These are phyloP conservation scores for Cynaeus angustus DNA, from an alignment of 2,888 invertebrate genomes.

Conservation along the genomic window DNA sequence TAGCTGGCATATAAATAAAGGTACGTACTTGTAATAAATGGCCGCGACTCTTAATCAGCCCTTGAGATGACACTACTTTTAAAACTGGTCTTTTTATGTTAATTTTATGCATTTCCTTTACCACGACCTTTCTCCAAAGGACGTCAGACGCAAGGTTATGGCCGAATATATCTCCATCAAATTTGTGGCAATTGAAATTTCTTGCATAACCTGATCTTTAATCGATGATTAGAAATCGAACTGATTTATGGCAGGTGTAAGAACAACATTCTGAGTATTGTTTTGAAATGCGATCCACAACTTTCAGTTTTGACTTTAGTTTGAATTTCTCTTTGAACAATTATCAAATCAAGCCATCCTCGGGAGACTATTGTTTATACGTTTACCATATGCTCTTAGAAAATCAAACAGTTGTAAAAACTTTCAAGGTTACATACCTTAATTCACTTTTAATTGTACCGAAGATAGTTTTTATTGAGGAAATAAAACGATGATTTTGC, in stretches of 20 bases:
- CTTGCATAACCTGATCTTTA: slow-evolving; percentile 5
- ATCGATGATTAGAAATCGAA: slow-evolving; percentile 10
- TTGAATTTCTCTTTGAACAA: slow-evolving; percentile 21
- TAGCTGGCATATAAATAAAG: slow-evolving; percentile 27
- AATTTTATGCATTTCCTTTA: slow-evolving; percentile 39
- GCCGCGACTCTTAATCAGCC: neutral
- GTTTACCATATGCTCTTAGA: slow-evolving; percentile 41
- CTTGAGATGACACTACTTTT: slow-evolving; percentile 20
- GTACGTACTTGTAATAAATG: slow-evolving; percentile 38
- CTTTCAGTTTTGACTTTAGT: slow-evolving; percentile 20
- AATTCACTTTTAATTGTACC: slow-evolving; percentile 19
- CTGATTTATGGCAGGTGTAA: neutral
- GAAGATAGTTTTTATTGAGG: slow-evolving; percentile 26
- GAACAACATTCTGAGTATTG: slow-evolving; percentile 11
- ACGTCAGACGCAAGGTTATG: slow-evolving; percentile 48
- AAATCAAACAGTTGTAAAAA: slow-evolving; percentile 7
- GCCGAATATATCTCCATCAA: slow-evolving; percentile 24
- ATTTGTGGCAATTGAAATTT: slow-evolving; percentile 10
- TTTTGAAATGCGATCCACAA: slow-evolving; percentile 7
- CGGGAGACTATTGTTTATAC: slow-evolving; percentile 19
- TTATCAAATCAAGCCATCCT: slow-evolving; percentile 12
- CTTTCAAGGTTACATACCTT: slow-evolving; percentile 25
- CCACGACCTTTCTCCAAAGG: slow-evolving; percentile 21
- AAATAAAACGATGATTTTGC: slow-evolving; percentile 27
- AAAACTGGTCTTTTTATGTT: slow-evolving; percentile 19